Conservation (phyloP, 2,888 invertebrate genomes). For the Leptinotarsa rubiginosa region DNA sequence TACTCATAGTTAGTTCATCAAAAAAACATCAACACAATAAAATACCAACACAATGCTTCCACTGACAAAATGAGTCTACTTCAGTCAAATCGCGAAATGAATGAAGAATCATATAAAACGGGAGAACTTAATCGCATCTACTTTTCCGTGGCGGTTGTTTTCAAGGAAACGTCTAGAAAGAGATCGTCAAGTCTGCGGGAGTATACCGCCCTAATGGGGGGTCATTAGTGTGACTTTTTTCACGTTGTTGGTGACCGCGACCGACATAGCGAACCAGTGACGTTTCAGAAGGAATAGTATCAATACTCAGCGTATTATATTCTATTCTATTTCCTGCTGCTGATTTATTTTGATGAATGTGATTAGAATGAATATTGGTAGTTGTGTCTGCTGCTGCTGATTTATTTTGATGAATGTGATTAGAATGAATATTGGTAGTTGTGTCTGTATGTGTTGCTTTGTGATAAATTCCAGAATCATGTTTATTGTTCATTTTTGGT, state of each 20-base stretch:
- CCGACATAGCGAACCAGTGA: not conserved
- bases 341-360: too few species aligned
- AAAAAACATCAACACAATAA: not conserved
- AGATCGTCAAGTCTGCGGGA: conserved; percentile 3
- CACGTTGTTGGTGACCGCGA: conserved; percentile 17
- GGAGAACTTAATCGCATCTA: conserved; percentile 12
- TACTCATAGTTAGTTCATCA: too few species aligned
- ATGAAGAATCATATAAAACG: not conserved
- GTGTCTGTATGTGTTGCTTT: too few species aligned
- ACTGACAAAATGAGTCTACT: not conserved
- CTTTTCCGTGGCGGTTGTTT: conserved; percentile 10
- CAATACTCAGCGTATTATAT: too few species aligned
- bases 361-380: too few species aligned
- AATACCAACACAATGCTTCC: not conserved
- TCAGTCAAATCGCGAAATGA: not conserved
- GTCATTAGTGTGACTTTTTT: conserved; percentile 18
- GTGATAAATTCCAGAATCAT: too few species aligned
- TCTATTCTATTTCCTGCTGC: too few species aligned
- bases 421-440: too few species aligned
- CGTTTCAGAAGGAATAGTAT: not conserved
- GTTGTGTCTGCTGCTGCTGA: too few species aligned
- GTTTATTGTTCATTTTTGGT: too few species aligned
- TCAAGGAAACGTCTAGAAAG: conserved; percentile 15
- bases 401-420: too few species aligned
- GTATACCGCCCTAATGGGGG: conserved; percentile 12